phyloP scores from a whole-genome alignment of 92 coral and sea anemone species.

The Zoanthus sansibaricus region DNA sequence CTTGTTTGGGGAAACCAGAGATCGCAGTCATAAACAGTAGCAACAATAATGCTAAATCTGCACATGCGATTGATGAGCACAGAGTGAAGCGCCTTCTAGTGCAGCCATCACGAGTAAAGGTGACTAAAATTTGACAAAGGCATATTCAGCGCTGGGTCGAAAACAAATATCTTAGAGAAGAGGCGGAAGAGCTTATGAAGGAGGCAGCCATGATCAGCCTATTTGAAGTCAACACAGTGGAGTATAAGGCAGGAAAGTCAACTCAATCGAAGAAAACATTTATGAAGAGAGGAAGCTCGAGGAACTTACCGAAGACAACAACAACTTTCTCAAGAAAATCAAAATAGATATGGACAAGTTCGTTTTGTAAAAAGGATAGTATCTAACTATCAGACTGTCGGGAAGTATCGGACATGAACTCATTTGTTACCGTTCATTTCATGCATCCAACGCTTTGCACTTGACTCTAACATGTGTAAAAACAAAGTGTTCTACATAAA shows the following conservation, averaged over 20 bases:
- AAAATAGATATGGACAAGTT: constrained; percentile 35
- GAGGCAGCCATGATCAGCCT: constrained; percentile 23
- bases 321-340: constrained; percentile 18
- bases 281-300: constrained; percentile 24
- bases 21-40: background rate
- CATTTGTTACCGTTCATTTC: too few relatives aligned
- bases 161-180: constrained; percentile 48
- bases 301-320: constrained; percentile 27
- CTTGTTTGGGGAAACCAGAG: constrained; percentile 40
- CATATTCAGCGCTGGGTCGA: constrained; percentile 29
- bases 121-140: constrained; percentile 43
- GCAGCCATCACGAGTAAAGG: constrained; percentile 41
- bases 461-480: too few relatives aligned
- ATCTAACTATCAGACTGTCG: background rate
- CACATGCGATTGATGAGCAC: constrained; percentile 46
- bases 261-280: constrained; percentile 15
- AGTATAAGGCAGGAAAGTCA: constrained; percentile 24
- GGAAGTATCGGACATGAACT: too few relatives aligned
- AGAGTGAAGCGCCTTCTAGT: constrained; percentile 38
- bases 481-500: too few relatives aligned
- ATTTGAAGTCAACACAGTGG: constrained; percentile 16
- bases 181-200: constrained; percentile 46
- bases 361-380: constrained; percentile 12
- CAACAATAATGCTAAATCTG: background rate
- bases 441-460: too few relatives aligned